Conservation (phyloP, 2,113 vertebrate genomes). For the Pampusana beccarii region DNA sequence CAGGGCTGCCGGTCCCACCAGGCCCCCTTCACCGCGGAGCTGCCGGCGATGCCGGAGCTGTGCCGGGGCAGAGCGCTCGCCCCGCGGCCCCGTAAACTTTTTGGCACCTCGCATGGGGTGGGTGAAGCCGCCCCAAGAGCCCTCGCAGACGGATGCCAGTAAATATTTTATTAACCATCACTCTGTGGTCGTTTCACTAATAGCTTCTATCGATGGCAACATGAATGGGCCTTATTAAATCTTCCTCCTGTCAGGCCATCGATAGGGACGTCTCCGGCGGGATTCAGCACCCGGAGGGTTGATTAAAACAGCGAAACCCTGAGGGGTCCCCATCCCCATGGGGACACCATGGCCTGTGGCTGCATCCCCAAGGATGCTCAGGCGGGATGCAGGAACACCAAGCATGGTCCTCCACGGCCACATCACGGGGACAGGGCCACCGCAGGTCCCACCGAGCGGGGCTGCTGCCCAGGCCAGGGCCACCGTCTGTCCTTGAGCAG, state of each 20-base stretch:
- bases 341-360: rapidly evolving
- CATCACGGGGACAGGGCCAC: rapidly evolving
- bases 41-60: background rate
- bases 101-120: background rate
- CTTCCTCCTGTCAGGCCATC: background rate
- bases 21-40: background rate
- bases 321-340: background rate
- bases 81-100: background rate
- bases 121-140: background rate
- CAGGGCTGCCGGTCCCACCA: background rate
- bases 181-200: background rate
- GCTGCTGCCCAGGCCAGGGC: background rate
- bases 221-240: background rate
- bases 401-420: background rate
- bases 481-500: background rate
- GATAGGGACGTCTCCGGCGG: background rate
- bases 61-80: background rate
- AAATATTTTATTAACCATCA: background rate
- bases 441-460: background rate
- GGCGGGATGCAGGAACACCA: background rate
- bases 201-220: background rate
- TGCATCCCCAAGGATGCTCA: background rate
- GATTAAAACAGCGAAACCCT: background rate
- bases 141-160: background rate
- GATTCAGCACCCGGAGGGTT: background rate